Evolutionary conservation across 2,113 vertebrate species (phyloP).

Genomic region (Gobiocypris rarus): DNA sequence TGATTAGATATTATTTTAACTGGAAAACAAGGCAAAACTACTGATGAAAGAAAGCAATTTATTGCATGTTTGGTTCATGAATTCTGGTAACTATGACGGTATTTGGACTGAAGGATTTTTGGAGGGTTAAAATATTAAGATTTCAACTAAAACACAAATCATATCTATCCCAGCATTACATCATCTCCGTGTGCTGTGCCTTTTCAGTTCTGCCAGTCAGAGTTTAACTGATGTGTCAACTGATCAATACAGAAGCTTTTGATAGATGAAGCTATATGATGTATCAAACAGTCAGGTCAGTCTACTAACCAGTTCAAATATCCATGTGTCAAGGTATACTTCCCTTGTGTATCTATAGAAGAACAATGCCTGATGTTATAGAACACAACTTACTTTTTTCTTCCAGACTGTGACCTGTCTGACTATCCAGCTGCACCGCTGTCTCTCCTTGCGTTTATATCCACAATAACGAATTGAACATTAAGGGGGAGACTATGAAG

Average conservation of each 20-base stretch:
- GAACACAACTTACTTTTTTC: background rate
- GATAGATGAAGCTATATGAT: background rate
- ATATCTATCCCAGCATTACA: background rate
- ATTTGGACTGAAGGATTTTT: too few species aligned
- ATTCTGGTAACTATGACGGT: background rate
- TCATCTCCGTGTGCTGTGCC: background rate
- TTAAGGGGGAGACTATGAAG: background rate
- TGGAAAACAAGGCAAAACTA: background rate
- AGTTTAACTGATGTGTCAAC: background rate
- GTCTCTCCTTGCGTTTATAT: background rate
- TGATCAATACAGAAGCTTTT: conserved; percentile 1
- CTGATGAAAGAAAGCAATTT: background rate
- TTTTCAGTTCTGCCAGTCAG: background rate
- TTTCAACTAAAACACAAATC: too few species aligned
- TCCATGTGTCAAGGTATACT: background rate
- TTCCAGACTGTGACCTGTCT: background rate
- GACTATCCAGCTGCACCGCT: background rate
- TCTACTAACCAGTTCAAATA: conserved; percentile 9
- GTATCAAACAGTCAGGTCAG: background rate
- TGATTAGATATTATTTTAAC: background rate
- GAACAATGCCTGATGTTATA: background rate
- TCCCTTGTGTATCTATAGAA: background rate
- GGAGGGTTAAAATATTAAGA: too few species aligned
- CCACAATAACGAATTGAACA: background rate
- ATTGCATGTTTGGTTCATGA: background rate